Base-by-base conservation (phyloP, 1,140 invertebrate genomes). In the Pogonomyrmex californicus region DNA sequence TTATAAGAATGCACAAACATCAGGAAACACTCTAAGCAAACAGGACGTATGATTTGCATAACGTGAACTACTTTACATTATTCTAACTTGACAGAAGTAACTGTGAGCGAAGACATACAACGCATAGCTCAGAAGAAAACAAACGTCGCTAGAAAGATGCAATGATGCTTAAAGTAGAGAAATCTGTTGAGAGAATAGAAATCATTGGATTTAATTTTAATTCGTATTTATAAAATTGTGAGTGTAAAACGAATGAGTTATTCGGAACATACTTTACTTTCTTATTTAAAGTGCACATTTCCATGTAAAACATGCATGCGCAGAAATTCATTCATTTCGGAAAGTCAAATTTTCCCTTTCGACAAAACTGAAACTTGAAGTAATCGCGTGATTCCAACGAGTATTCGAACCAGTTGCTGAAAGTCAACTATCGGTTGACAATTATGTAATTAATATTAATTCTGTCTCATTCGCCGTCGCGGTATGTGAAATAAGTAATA, bases 381-480 rank as follows among this genome's bases (percentile, higher is more conserved):
- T 73, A 58, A 51, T 38, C 41, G 38, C 38, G 17, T 38, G 51
- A 81, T 81, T 81, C 49, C 49, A 38, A 58, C 63, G 38, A 49
- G 79, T 83, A 36, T 41, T 62, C 54, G 41, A 49, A 54, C 44
- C 41, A 83, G 79, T 83, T 83, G 62, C 17, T 41, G 41, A 47
- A 44, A 75, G 79, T 83, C 79, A 73, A 83, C 79, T 83, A 41
- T 58, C 68, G 68, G 54, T 83, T 75, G 79, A 83, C 79, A 83
- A 83, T 83, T 41, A 14, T n/a, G 79, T 75, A 75, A 83, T 83
- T 83, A 83, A 83, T 83, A 83, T 83, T 83, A 83, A 83, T 83
- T 83, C 54, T 75, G 41, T 10, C 68, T 75, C 68, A 75, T 75
- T 83, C 54, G 4, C 41, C n/a, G 49, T 58, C 41, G 17, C 56